Conservation (phyloP, 1,140 invertebrate genomes). For the Apis florea region DNA sequence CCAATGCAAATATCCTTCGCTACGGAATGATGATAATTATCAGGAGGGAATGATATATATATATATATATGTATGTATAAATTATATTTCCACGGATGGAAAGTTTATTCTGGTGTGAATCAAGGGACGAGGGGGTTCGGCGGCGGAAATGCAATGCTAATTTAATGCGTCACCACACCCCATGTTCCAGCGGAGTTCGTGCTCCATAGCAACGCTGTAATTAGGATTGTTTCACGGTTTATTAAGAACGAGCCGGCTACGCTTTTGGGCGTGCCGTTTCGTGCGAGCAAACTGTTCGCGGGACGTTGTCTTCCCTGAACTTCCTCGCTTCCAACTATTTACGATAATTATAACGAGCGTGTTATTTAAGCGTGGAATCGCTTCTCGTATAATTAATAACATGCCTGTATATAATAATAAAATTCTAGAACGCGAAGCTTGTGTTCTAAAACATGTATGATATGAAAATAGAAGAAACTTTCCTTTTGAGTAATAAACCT, state of each 20-base stretch:
- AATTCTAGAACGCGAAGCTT: no score
- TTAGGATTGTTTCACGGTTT: constrained; percentile 71
- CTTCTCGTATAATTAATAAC: neutral
- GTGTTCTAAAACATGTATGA: no score
- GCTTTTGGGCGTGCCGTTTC: constrained; percentile 44
- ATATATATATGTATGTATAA: no score
- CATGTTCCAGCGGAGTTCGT: constrained; percentile 46
- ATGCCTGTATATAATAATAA: no score
- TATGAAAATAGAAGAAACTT: no score
- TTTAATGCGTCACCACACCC: constrained; percentile 63
- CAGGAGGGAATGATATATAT: neutral
- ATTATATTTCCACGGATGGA: neutral
- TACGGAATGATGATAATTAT: neutral
- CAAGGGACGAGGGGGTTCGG: neutral
- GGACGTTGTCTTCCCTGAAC: neutral
- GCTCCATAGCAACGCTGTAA: constrained; percentile 60
- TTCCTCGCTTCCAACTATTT: neutral
- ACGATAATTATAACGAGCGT: neutral
- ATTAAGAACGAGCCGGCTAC: constrained; percentile 57
- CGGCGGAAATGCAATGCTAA: constrained; percentile 64
- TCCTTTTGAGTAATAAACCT: neutral
- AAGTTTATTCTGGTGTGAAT: constrained; percentile 22
- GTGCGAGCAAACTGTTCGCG: neutral
- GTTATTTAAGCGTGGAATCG: neutral
- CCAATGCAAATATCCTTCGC: neutral